Percentiles rank a stretch among this genome's conserved stretches.
Conservation (phyloP, 2,888 invertebrate species). For the Napeogenes sylphis region DNA sequence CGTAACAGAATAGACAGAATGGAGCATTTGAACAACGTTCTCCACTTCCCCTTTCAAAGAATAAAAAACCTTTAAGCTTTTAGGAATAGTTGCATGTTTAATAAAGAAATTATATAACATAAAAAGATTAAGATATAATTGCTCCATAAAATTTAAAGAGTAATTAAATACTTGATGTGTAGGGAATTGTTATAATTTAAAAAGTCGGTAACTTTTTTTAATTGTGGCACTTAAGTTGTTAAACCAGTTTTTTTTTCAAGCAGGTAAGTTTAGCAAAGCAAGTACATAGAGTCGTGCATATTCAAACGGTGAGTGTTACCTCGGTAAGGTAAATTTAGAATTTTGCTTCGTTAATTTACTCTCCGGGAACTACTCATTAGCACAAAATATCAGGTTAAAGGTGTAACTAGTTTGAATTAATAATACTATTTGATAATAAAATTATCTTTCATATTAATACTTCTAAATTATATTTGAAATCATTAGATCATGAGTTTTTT, state of each 20-base stretch:
- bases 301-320: constrained; percentile 24
- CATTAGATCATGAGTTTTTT: too few relatives aligned
- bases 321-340: constrained; percentile 13
- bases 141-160: background rate
- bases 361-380: constrained; percentile 10
- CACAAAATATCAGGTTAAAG: constrained; percentile 2
- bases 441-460: background rate
- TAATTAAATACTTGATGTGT: background rate
- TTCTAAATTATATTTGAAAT: too few relatives aligned
- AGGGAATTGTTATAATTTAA: background rate
- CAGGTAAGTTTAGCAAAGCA: constrained; percentile 3
- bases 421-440: background rate
- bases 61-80: background rate
- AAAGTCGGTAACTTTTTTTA: background rate
- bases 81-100: background rate
- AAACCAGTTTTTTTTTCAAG: background rate
- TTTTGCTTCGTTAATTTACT: constrained; percentile 34
- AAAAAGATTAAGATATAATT: too few relatives aligned
- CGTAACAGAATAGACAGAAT: constrained; percentile 12
- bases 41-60: background rate
- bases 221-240: background rate
- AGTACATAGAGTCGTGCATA: constrained; percentile 18
- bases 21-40: constrained; percentile 3
- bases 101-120: too few relatives aligned
- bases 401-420: constrained; percentile 8